Evolutionary conservation across 2,113 vertebrate species (phyloP), one percentile per base, ranked within the genome.

Genomic region (Vulpes vulpes): DNA sequence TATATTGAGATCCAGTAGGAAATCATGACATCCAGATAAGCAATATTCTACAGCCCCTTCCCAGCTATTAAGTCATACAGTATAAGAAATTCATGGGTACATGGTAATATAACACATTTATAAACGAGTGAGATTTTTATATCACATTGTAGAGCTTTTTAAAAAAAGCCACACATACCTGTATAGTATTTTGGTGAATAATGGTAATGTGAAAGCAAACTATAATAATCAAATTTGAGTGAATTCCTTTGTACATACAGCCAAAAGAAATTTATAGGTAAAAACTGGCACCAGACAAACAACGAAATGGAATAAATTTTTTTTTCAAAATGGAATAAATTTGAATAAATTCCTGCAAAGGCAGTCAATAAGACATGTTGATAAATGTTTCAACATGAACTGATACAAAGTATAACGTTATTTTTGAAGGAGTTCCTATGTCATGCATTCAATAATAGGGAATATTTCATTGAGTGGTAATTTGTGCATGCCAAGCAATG

Each of bases 361-460:
- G 88, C 76, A 93, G 49, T 79, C 80, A 38, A 38, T 30, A 96
- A 38, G 64, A 80, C 15, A 8, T 49, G 12, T 90, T 96, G 93
- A 95, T 97, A 97, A 96, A 95, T 92, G 97, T 96, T 97, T 97
- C 74, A 90, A 38, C 35, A 62, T 97, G 69, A 96, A 76, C 25
- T 14, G 79, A 94, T 94, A 83, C 11, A 92, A 94, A 93, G 35
- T 55, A 69, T 81, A 91, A 84, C 76, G 93, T 85, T 95, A 90
- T 92, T 94, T 96, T 96, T 80, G 79, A 87, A 92, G 90, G 74
- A 81, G 87, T 92, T 80, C 79, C 83, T 90, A 0, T 69, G 69
- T 65, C 32, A 38, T 14, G 0, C 14, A 19, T 87, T 71, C n/a
- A 94, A 11, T 65, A 90, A 86, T 89, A 69, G 35, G 8, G 59